Base-by-base conservation (phyloP, 1,140 invertebrate species). In the Micrasema longulum region DNA sequence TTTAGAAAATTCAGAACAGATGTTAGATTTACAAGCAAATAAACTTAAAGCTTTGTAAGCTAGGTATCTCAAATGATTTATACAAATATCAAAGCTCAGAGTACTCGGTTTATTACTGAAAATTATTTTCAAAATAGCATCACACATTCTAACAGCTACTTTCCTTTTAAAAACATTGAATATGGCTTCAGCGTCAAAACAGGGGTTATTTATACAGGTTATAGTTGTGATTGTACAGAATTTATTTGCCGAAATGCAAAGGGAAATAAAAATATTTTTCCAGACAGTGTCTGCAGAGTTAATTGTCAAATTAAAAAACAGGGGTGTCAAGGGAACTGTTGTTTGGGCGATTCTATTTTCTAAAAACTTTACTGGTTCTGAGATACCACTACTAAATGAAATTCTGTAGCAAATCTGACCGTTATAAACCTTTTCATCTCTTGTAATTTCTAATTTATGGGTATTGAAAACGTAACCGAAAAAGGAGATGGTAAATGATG, bases 381-480 rank as follows among this genome's bases (percentile, higher is more conserved):
- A 68, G 26, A 83, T 76, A 10, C 80, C 76, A 62, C 73, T 68
- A 14, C 80, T 79, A 67, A 85, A 85, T 16, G 76, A 72, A 14
- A 85, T 85, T 79, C 84, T 84, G 69, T 82, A 84, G 73, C 83
- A 83, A 77, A 85, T 82, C 68, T 82, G 80, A 18, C 84, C 84
- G 22, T 70, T 55, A 75, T 76, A 84, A 35, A 83, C 77, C 71
- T 78, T 81, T 52, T 72, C 78, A 11, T 83, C 81, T 69, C 82
- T 77, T 10, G 79, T 79, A 0, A 85, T 80, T 78, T 80, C 72
- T 64, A 85, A 75, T 53, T 70, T 81, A 11, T 69, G 12, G 36
- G 83, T 84, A 66, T 83, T 77, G 66, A 84, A 82, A 23, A 67
- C 77, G 55, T 83, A 83, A 22, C 84, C 84, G 18, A 84, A 76